Conservation (phyloP, 2,888 invertebrate genomes). For the Caenorhabditis sp. region DNA sequence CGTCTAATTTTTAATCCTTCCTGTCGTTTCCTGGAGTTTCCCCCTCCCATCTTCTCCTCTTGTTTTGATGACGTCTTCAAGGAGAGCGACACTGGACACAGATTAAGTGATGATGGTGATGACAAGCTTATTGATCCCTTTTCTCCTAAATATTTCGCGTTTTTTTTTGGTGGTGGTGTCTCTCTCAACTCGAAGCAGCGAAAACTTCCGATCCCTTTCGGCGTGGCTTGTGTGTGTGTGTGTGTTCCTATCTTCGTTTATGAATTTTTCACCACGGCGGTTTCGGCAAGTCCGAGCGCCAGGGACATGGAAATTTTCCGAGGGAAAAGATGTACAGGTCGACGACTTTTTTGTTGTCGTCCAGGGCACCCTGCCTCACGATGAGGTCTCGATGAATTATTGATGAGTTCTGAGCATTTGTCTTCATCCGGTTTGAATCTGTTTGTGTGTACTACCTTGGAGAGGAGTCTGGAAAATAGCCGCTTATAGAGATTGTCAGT, state of each 20-base stretch:
- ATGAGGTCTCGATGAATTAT: conserved; percentile 25
- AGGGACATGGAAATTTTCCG: neutral
- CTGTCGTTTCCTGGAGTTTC: conserved; percentile 21
- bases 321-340: neutral
- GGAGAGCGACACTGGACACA: conserved; percentile 27
- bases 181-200: too few species aligned
- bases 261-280: conserved; percentile 20
- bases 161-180: neutral
- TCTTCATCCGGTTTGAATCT: neutral
- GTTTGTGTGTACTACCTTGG: neutral
- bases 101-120: conserved; percentile 60
- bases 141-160: conserved; percentile 62
- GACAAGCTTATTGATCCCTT: conserved; percentile 71
- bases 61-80: conserved; percentile 42
- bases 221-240: neutral
- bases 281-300: neutral
- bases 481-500: neutral
- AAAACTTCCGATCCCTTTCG: conserved; percentile 37
- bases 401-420: conserved; percentile 12
- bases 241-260: conserved; percentile 15
- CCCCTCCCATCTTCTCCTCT: conserved; percentile 4
- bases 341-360: neutral
- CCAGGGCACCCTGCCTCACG: neutral
- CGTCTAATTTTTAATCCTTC: conserved; percentile 17
- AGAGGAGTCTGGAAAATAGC: neutral